Percentiles rank a stretch among this genome's conserved stretches.
phyloP scores from a whole-genome alignment of 2,113 vertebrate genomes.

The Lasiurus borealis region DNA sequence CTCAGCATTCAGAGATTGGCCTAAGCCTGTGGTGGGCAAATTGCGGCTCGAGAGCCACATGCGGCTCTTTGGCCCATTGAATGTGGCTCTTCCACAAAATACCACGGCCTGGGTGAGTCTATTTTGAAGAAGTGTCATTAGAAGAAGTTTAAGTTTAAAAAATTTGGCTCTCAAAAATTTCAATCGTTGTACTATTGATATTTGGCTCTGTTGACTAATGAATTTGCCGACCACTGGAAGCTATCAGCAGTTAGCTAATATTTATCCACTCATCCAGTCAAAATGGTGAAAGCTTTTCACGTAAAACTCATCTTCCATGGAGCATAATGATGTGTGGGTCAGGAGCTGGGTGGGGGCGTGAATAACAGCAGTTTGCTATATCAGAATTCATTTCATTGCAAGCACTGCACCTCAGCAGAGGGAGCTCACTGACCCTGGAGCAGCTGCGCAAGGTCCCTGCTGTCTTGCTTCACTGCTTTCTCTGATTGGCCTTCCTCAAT shows the following conservation, averaged over 20 bases:
- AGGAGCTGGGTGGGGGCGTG: background rate
- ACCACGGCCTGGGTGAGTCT: too few species aligned
- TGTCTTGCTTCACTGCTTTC: conserved; percentile 68
- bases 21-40: background rate
- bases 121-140: too few species aligned
- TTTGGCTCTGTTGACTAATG: too few species aligned
- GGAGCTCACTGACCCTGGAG: conserved; percentile 4
- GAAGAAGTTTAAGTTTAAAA: too few species aligned
- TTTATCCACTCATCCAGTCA: conserved; percentile 27
- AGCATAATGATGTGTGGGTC: background rate
- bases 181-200: too few species aligned
- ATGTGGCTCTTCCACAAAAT: too few species aligned
- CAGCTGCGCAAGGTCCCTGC: conserved; percentile 4
- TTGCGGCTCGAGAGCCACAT: too few species aligned
- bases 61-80: too few species aligned
- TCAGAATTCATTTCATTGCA: conserved; percentile 48
- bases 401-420: conserved; percentile 1
- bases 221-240: background rate
- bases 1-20: conserved; percentile 10
- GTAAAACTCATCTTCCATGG: conserved; percentile 25
- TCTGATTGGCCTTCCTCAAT: conserved; percentile 65
- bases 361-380: background rate
- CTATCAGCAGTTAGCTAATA: conserved; percentile 55
- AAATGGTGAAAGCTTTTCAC: conserved; percentile 61
- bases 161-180: too few species aligned